Base-by-base conservation (phyloP, 2,113 vertebrate genomes). In the Rhinoderma darwinii region DNA sequence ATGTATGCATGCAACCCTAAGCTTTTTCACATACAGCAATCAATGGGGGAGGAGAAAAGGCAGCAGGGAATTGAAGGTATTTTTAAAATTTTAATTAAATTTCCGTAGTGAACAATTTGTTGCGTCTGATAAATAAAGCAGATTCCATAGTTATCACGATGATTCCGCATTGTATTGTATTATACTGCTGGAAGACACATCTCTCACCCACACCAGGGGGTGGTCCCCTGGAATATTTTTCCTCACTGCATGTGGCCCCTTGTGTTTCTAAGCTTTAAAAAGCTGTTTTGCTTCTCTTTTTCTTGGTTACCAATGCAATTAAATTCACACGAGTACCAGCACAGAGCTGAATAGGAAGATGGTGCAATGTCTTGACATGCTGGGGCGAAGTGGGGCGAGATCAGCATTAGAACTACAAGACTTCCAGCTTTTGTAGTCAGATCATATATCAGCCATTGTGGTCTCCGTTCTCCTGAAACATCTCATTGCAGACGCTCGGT, bases 331-430 rank as follows among this genome's bases (percentile, higher is more conserved):
- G 47, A 73, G 70, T 43, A 59, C n/a, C 70, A 11, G 43, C 83
- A 77, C 39, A 44, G 63, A 59, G 39, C 54, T 63, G 39, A 76
- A 63, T 35, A 78, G 51, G 74, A 77, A 76, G 51, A 84, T 27
- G 22, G 44, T 70, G 44, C 32, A 15, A 50, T 68, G 35, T 77
- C 56, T 77, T 44, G 74, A 77, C 84, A 66, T 50, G 72, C 39
- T 32, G 37, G 35, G 73, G 51, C 84, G 50, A 61, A 61, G 84
- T 77, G 70, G 39, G 56, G 72, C 84, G 47, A 77, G 73, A 37
- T 85, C 39, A 32, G 73, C 41, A 32, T 35, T 35, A 14, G 63
- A 76, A 4, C 41, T 85, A 39, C 51, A 85, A 66, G 39, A 1
- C 41, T 18, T 85, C 84, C 83, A 75, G 25, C 79, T 30, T 41